A percentile compares a stretch with the other conserved stretches of the same genome.
Conservation (phyloP, 2,888 invertebrate species). For the Tetranychus truncatus region DNA sequence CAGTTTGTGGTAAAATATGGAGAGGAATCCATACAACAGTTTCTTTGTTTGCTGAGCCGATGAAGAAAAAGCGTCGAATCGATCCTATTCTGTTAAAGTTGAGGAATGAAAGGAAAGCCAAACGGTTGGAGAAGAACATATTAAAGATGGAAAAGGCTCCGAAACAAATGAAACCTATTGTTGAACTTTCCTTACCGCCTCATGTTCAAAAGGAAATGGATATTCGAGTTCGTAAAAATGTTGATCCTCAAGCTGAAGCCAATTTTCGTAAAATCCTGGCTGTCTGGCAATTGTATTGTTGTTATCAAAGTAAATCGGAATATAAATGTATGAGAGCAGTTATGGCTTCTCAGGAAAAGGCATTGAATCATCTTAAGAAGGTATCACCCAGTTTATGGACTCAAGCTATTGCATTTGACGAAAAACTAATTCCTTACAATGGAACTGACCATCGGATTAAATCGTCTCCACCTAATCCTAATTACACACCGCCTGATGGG, state of each 20-base stretch:
- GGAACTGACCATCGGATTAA: slow-evolving; percentile 51
- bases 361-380: slow-evolving; percentile 54
- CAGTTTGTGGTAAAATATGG: not conserved
- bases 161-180: slow-evolving; percentile 68
- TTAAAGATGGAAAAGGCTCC: slow-evolving; percentile 57
- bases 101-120: slow-evolving; percentile 60
- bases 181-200: slow-evolving; percentile 59
- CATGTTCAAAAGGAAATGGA: slow-evolving; percentile 44
- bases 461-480: slow-evolving; percentile 55
- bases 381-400: slow-evolving; percentile 70
- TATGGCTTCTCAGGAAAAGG: slow-evolving; percentile 49
- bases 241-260: not conserved
- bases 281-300: slow-evolving; percentile 19
- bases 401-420: slow-evolving; percentile 57
- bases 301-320: slow-evolving; percentile 33
- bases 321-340: slow-evolving; percentile 49
- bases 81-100: slow-evolving; percentile 62
- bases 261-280: slow-evolving; percentile 13
- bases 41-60: slow-evolving; percentile 47
- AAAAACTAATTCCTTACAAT: slow-evolving; percentile 41
- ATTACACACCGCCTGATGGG: slow-evolving; percentile 68
- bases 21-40: slow-evolving; percentile 13
- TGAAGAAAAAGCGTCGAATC: slow-evolving; percentile 69
- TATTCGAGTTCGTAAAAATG: slow-evolving; percentile 11
- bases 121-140: slow-evolving; percentile 70